Conservation (phyloP, 2,888 invertebrate species). For the Sepiola atlantica region DNA sequence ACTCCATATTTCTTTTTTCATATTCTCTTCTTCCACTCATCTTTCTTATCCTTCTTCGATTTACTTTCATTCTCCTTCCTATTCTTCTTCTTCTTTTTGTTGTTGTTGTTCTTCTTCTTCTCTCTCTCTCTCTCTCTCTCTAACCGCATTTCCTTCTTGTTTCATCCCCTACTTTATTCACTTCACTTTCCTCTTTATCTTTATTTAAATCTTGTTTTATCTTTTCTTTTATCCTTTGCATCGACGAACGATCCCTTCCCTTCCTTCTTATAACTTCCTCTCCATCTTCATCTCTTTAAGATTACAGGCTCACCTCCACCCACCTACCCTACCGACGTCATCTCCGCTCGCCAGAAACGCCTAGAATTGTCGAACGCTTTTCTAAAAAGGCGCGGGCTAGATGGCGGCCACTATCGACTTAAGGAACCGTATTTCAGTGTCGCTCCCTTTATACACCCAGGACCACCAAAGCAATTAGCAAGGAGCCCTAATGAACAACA, state of each 20-base stretch:
- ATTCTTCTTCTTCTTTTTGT: background rate
- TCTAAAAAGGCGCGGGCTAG: background rate
- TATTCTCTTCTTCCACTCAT: background rate
- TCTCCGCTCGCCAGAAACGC: background rate
- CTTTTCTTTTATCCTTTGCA: background rate
- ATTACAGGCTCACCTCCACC: background rate
- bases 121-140: background rate
- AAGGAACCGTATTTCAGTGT: background rate
- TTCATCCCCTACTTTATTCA: background rate
- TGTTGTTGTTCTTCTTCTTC: background rate
- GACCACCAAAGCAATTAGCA: background rate
- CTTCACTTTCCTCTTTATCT: background rate
- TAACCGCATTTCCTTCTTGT: background rate
- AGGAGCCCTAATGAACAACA: background rate
- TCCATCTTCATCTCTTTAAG: background rate
- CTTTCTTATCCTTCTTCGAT: background rate
- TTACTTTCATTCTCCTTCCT: background rate
- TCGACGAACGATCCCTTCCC: background rate
- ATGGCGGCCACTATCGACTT: background rate
- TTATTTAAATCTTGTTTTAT: background rate
- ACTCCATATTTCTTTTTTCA: background rate
- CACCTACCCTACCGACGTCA: background rate
- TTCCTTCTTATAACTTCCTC: background rate
- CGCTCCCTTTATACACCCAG: background rate
- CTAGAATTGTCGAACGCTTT: background rate